Evolutionary conservation across 2,888 invertebrate species (phyloP).

Genomic region (Blastobasis lacticolella): DNA sequence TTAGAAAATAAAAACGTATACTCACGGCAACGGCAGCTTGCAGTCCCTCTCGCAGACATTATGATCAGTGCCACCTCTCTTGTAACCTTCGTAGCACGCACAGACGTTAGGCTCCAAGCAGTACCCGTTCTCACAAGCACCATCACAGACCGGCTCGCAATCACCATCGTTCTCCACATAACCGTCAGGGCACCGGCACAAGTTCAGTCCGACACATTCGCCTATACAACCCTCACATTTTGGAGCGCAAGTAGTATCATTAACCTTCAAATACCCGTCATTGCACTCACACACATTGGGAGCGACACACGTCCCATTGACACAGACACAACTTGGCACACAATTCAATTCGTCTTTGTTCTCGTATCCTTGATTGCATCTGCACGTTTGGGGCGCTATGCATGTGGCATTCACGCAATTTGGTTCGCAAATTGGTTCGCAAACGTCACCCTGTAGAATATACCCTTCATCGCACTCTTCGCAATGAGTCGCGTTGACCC

Average conservation of each 20-base stretch:
- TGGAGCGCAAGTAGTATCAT: constrained; percentile 12
- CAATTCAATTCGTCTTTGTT: constrained; percentile 9
- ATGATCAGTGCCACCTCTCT: constrained; percentile 8
- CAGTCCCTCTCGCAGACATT: constrained; percentile 15
- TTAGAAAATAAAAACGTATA: too few species aligned
- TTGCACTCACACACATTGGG: constrained; percentile 17
- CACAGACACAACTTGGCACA: constrained; percentile 18
- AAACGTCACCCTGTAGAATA: constrained; percentile 21
- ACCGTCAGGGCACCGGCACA: constrained; percentile 73
- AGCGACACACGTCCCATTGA: constrained; percentile 13
- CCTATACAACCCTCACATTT: constrained; percentile 51
- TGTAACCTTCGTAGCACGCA: constrained; percentile 50
- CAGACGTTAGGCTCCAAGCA: constrained; percentile 54
- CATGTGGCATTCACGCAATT: constrained; percentile 11
- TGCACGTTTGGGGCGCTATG: constrained; percentile 13
- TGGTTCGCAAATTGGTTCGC: constrained; percentile 3
- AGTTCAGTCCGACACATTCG: constrained; percentile 74
- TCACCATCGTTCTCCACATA: constrained; percentile 38
- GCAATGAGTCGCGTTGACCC: constrained; percentile 42
- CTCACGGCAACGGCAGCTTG: neutral
- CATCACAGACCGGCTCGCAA: constrained; percentile 15
- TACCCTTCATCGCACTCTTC: constrained; percentile 33
- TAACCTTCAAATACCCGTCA: constrained; percentile 8
- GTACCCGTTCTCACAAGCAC: constrained; percentile 23
- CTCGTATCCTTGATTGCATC: constrained; percentile 13